Percentiles rank a stretch among this genome's conserved stretches.
Evolutionary conservation across 2,113 vertebrate species (phyloP).

Genomic region (Zapus hudsonius): DNA sequence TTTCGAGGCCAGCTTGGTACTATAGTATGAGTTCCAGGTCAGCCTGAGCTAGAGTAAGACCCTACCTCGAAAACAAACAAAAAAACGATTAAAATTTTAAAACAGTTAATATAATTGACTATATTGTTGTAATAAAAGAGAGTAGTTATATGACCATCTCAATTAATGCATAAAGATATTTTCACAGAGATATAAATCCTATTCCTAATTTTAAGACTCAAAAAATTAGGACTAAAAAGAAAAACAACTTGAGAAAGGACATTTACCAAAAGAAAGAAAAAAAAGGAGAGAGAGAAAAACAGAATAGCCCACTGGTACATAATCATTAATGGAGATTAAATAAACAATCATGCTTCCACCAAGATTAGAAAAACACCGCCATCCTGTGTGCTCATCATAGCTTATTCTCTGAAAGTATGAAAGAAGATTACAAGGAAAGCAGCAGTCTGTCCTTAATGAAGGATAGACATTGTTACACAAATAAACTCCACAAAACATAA

Average conservation of each 20-base stretch:
- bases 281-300: too few relatives aligned
- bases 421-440: background rate
- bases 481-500: background rate
- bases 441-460: background rate
- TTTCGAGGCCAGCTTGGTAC: too few relatives aligned
- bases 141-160: background rate
- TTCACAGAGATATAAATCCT: background rate
- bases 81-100: too few relatives aligned
- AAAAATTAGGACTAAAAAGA: constrained; percentile 7
- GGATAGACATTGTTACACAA: background rate
- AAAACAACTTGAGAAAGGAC: background rate
- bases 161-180: background rate
- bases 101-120: background rate
- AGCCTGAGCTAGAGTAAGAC: too few relatives aligned
- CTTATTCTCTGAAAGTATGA: background rate
- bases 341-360: background rate
- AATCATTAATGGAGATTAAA: constrained; percentile 6
- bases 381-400: background rate
- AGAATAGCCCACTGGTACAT: background rate
- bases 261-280: background rate
- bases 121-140: background rate
- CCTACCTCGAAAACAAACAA: too few relatives aligned
- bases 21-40: too few relatives aligned
- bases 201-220: background rate
- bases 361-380: background rate